A percentile compares a stretch with the other conserved stretches of the same genome.
Conservation (phyloP, 2,888 invertebrate genomes). For the Anticlea derivata region DNA sequence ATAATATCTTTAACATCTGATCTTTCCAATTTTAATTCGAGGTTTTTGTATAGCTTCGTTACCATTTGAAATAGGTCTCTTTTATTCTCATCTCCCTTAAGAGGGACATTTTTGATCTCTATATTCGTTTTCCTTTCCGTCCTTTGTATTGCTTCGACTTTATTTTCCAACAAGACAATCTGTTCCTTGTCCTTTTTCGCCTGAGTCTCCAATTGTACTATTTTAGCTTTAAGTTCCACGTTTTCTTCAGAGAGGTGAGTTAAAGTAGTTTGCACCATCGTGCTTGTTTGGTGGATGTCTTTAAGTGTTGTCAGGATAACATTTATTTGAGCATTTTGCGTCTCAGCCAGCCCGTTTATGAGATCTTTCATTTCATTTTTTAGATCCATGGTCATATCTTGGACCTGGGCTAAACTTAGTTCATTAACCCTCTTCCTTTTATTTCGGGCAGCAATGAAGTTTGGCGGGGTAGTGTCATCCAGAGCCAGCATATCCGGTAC, state of each 20-base stretch:
- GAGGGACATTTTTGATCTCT: neutral
- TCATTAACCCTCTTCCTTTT: neutral
- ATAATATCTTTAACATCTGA: neutral
- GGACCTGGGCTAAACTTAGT: neutral
- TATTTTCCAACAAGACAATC: neutral
- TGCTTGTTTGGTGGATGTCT: neutral
- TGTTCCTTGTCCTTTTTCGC: neutral
- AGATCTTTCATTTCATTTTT: neutral
- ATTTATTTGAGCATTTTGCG: neutral
- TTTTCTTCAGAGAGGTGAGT: neutral
- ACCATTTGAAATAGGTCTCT: neutral
- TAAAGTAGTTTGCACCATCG: neutral
- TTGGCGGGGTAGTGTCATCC: neutral
- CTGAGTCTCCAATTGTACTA: neutral
- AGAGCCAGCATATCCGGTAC: neutral
- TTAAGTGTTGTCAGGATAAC: neutral
- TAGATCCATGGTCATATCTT: neutral
- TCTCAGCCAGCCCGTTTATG: neutral
- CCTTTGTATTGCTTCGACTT: neutral
- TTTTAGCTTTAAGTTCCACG: neutral
- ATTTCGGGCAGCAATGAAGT: neutral
- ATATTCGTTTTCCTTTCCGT: neutral
- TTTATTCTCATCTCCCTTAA: neutral
- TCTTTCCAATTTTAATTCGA: neutral
- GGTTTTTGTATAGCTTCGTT: neutral